Evolutionary conservation across 2,113 vertebrate species (phyloP).

Genomic region (Anhinga anhinga): DNA sequence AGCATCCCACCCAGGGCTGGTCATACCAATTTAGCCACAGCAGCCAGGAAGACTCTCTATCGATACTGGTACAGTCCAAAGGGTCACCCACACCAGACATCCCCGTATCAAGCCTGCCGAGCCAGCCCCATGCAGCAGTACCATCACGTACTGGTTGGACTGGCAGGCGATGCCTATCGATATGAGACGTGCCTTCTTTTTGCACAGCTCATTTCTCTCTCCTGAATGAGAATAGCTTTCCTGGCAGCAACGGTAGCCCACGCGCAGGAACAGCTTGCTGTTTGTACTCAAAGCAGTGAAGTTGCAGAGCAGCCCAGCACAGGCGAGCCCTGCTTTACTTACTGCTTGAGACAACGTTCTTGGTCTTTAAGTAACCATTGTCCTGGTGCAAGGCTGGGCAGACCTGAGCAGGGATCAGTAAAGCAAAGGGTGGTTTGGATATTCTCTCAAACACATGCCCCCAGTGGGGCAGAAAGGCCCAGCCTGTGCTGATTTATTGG

Average conservation of each 20-base stretch:
- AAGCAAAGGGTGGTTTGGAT: not conserved
- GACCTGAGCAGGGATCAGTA: not conserved
- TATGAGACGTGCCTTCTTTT: not conserved
- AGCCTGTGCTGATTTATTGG: not conserved
- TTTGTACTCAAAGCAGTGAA: not conserved
- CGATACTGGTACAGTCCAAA: not conserved
- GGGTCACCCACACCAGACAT: not conserved
- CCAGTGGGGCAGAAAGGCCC: not conserved
- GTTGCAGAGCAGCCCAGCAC: not conserved
- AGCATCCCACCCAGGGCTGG: not conserved
- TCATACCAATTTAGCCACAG: not conserved
- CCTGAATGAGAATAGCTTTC: slow-evolving; percentile 42
- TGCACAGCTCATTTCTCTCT: slow-evolving; percentile 49
- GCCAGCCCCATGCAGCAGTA: not conserved
- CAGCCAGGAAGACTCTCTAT: not conserved
- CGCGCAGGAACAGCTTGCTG: slow-evolving; percentile 54
- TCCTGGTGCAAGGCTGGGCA: not conserved
- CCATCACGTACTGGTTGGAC: not conserved
- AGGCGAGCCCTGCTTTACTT: not conserved
- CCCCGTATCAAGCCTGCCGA: rapidly evolving
- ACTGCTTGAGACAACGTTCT: not conserved
- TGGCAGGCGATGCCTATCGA: not conserved
- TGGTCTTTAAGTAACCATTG: not conserved
- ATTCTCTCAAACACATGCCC: not conserved
- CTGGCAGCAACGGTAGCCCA: slow-evolving; percentile 47